A percentile compares a stretch with the other conserved stretches of the same genome.
Conservation (phyloP, 2,888 invertebrate genomes). For the Philonicus albiceps region DNA sequence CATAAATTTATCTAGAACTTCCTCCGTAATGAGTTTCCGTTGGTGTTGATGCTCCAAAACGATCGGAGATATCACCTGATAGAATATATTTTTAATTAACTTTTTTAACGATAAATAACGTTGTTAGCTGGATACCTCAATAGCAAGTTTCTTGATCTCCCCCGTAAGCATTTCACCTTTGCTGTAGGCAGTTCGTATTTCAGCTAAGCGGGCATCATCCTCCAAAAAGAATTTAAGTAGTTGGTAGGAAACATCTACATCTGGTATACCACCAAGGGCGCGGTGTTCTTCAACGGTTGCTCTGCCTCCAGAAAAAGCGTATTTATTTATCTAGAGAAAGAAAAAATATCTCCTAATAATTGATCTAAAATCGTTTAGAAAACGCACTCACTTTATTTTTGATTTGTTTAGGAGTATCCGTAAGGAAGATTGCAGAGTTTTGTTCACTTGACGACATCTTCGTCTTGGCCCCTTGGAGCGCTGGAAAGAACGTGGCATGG, state of each 20-base stretch:
- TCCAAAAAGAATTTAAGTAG: conserved; percentile 95
- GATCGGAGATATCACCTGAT: conserved; percentile 73
- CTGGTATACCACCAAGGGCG: conserved; percentile 90
- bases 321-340: conserved; percentile 78
- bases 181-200: conserved; percentile 66
- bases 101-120: not conserved
- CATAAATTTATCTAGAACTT: conserved; percentile 84
- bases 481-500: conserved; percentile 90
- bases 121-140: conserved; percentile 65
- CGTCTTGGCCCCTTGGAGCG: conserved; percentile 94
- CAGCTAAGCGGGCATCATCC: conserved; percentile 84
- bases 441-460: conserved; percentile 98
- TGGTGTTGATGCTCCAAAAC: conserved; percentile 83
- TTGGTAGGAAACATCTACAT: conserved; percentile 94
- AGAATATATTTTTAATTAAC: not conserved
- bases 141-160: conserved; percentile 90
- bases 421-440: conserved; percentile 94
- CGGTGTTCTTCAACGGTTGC: conserved; percentile 93
- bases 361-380: not conserved
- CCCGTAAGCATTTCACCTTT: conserved; percentile 90
- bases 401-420: conserved; percentile 93
- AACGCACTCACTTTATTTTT: conserved; percentile 82
- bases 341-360: not conserved
- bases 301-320: conserved; percentile 97
- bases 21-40: conserved; percentile 83